phyloP scores from a whole-genome alignment of 2,797 vertebrate genomes.

The Sebastes goodei region DNA sequence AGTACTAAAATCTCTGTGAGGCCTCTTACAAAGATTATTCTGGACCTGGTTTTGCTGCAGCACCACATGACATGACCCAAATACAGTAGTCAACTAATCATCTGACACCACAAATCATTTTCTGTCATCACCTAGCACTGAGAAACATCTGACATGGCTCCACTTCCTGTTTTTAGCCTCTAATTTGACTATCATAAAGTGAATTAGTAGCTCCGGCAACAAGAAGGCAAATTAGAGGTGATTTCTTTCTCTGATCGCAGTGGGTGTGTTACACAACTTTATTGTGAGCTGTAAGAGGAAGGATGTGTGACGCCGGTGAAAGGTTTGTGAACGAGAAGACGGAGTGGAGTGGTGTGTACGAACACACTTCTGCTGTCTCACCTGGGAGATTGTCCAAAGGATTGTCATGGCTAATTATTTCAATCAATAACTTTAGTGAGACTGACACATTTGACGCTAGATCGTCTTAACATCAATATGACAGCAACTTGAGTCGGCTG shows the following conservation, averaged over 20 bases:
- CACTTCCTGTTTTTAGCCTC: constrained; percentile 54
- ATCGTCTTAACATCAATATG: background rate
- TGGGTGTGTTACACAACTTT: constrained; percentile 32
- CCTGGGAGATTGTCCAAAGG: constrained; percentile 4
- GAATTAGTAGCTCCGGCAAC: constrained; percentile 40
- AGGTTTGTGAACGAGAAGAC: background rate
- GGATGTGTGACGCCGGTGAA: background rate
- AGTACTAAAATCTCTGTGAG: constrained; percentile 1
- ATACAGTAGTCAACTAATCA: constrained; percentile 21
- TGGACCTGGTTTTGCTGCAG: background rate
- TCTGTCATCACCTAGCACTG: background rate
- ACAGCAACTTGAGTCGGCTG: background rate
- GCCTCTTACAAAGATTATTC: constrained; percentile 1
- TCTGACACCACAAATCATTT: constrained; percentile 11
- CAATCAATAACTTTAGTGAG: background rate
- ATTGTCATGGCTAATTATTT: background rate
- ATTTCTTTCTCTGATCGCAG: constrained; percentile 46
- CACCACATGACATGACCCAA: background rate
- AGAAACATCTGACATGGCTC: constrained; percentile 17
- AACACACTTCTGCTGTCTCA: background rate
- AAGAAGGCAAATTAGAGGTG: constrained; percentile 51
- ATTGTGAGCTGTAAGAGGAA: constrained; percentile 9
- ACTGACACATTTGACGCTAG: background rate
- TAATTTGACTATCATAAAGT: constrained; percentile 54
- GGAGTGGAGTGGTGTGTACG: background rate